Base-by-base conservation (phyloP, 2,113 vertebrate genomes). In the Bostrychus sinensis region DNA sequence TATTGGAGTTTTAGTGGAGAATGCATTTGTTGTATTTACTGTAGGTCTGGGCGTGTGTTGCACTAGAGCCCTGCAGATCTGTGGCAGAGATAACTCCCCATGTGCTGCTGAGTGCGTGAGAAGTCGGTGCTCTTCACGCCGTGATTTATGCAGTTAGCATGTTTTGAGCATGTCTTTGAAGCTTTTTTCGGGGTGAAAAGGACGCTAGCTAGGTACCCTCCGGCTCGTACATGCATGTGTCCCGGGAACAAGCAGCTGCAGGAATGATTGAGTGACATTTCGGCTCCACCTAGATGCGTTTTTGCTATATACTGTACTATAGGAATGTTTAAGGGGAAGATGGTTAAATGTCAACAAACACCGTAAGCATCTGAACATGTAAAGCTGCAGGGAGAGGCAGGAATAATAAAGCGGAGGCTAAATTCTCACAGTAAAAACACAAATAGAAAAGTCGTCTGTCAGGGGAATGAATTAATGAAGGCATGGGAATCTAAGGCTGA, bases 11-110 rank as follows among this genome's bases (percentile, higher is more conserved):
- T 36, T 17, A 3, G 20, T 20, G 2, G 59, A 78, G 76, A 82
- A 80, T 76, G 84, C 65, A 86, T 87, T 80, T 89, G 80, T 87
- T 88, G 78, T 86, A 79, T 90, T 89, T 87, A 81, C 78, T 57
- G 72, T 61, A 45, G 77, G 67, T 67, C 67, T 76, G 72, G 62
- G 77, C 37, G 72, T 69, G 75, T 37, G 23, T 32, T 25, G 14
- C 14, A 16, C 56, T 71, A 69, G 63, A 84, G 66, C 58, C 80
- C 66, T 82, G 70, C 61, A 86, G 81, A 88, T 88, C 70, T 70
- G 28, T 81, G 67, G 66, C 59, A 34, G 54, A 86, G 81, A 87
- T 85, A 89, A 80, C 66, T 72, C 82, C 81, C 84, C 62, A 70
- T 78, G 70, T 82, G 75, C 5, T 56, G 59, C 41, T 37, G 69